phyloP scores from a whole-genome alignment of 2,113 vertebrate species.

The Podarcis cretensis region DNA sequence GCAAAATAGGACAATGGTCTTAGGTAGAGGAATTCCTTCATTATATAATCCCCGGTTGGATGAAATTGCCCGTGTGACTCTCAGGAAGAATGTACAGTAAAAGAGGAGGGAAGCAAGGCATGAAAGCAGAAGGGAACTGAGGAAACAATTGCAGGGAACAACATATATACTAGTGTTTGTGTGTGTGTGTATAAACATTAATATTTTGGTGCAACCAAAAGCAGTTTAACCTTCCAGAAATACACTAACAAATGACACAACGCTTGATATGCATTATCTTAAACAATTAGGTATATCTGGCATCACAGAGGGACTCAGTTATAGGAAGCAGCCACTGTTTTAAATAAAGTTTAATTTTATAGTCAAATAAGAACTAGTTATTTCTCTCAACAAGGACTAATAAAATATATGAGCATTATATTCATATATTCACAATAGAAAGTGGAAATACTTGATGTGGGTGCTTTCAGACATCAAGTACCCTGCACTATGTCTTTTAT shows the following conservation, averaged over 20 bases:
- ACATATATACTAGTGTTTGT: no score
- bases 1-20: neutral
- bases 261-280: neutral
- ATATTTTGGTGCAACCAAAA: neutral
- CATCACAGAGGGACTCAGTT: neutral
- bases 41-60: no score
- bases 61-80: no score
- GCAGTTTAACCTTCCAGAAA: neutral
- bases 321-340: neutral
- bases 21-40: no score
- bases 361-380: neutral
- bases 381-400: neutral
- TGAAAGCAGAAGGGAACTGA: neutral
- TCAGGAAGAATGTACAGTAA: no score
- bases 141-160: no score
- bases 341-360: neutral
- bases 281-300: neutral
- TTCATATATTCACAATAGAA: no score
- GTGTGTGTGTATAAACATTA: no score
- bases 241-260: neutral
- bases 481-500: no score
- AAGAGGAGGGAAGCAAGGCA: neutral
- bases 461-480: neutral
- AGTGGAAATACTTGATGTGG: neutral
- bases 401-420: neutral